phyloP scores from a whole-genome alignment of 1,140 invertebrate species.

The Cotesia glomerata region DNA sequence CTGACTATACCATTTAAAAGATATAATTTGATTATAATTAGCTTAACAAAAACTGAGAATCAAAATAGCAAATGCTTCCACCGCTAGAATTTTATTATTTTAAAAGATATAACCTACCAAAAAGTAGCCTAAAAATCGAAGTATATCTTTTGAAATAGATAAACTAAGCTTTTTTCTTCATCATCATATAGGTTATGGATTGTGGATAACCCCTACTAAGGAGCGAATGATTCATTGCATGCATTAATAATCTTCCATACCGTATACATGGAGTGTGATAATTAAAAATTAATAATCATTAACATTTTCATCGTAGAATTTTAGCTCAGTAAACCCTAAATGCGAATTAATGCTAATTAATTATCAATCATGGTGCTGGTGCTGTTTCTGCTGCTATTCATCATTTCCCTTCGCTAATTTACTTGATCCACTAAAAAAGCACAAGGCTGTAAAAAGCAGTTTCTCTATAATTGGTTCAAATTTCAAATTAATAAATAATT shows the following conservation, averaged over 20 bases:
- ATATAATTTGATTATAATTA: neutral
- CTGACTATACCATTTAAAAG: neutral
- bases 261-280: too few species aligned
- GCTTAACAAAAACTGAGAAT: too few species aligned
- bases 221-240: neutral
- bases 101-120: neutral
- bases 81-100: neutral
- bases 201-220: neutral
- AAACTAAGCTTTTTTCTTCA: too few species aligned
- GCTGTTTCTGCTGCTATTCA: conserved; percentile 10
- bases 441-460: neutral
- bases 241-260: neutral
- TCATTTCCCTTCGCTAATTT: neutral
- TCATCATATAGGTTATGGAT: neutral
- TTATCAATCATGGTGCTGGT: conserved; percentile 13
- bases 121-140: too few species aligned
- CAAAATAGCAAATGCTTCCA: neutral
- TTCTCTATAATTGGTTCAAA: neutral
- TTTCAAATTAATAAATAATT: neutral
- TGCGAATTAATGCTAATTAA: conserved; percentile 9
- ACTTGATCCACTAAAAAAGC: neutral
- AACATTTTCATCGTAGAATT: neutral
- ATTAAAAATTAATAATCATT: neutral
- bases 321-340: neutral
- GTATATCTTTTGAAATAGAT: too few species aligned